Percentiles rank a stretch among this genome's conserved stretches.
These are phyloP conservation scores for Paramuricea clavata DNA, from an alignment of 92 coral and sea anemone species.

Conservation along the genomic window DNA sequence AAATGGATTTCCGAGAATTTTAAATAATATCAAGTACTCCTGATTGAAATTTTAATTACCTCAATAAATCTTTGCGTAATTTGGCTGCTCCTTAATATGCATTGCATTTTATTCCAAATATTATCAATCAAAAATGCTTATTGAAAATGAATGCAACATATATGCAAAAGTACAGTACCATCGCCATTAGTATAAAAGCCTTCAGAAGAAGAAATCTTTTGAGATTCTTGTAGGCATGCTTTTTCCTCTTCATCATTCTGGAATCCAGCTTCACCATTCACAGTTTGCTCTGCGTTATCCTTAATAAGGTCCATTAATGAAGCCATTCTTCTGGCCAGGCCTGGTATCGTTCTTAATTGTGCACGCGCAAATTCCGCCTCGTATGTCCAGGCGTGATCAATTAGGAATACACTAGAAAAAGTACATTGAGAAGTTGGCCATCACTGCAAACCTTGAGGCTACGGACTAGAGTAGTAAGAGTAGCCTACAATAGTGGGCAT, in stretches of 20 bases:
- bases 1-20: too few species aligned
- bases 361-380: slow-evolving; percentile 79
- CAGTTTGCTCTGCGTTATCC: not conserved
- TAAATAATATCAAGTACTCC: too few species aligned
- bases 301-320: slow-evolving; percentile 77
- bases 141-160: not conserved
- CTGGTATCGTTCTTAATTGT: slow-evolving; percentile 80
- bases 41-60: too few species aligned
- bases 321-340: slow-evolving; percentile 87
- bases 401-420: slow-evolving; percentile 80
- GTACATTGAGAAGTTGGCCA: not conserved
- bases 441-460: not conserved
- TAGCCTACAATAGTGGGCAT: too few species aligned
- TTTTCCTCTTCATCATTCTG: slow-evolving; percentile 5
- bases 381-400: slow-evolving; percentile 99
- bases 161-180: not conserved
- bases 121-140: too few species aligned
- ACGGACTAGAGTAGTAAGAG: too few species aligned
- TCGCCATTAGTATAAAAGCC: slow-evolving; percentile 30
- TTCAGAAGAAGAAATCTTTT: not conserved
- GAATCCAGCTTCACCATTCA: not conserved
- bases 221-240: not conserved
- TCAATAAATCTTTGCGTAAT: too few species aligned
- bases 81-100: too few species aligned
- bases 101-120: too few species aligned